Base-by-base conservation (phyloP, 2,888 invertebrate genomes). In the Syrista parreyssii region DNA sequence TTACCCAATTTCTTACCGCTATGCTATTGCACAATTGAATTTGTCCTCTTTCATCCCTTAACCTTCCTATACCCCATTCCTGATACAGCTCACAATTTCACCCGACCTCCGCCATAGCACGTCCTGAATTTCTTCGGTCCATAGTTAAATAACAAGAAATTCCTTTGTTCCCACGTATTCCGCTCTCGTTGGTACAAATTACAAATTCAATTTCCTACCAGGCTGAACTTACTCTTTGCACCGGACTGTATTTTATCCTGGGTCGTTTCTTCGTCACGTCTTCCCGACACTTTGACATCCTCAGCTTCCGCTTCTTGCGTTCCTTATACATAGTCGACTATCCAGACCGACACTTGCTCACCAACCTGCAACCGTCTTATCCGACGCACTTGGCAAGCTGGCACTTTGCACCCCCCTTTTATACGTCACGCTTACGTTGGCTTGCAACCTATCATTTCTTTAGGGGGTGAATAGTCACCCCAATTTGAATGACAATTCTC, bases 181-280 rank as follows among this genome's bases (percentile, higher is more conserved):
- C 69, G n/a, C 68, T 34, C 40, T 32, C 33, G 23, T 40, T 72
- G 23, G 23, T 11, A n/a, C 75, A 79, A 79, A 81, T 81, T 75
- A 69, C 78, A 79, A 73, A 78, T 77, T 75, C 73, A 76, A 78
- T 80, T 81, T 69, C 34, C 69, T 32, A 73, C 12, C 68, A n/a
- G 36, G 75, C 32, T 55, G 23, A 55, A 55, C 40, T 55, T 4
- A 55, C 40, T 55, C 6, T 55, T 55, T 55, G 1, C 40, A 23
- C 15, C 6, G 40, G 23, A 23, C 40, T 55, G 40, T 55, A 55
- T 23, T 55, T 55, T 55, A 55, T 55, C 23, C 6, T 9, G 40
- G 9, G 23, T 6, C 23, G 23, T 23, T 55, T 23, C 23, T 55
- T 55, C 9, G 9, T 9, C 6, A 55, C 40, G 23, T 55, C 40